Base-by-base conservation (phyloP, 1,140 invertebrate species). In the Lethocerus indicus region DNA sequence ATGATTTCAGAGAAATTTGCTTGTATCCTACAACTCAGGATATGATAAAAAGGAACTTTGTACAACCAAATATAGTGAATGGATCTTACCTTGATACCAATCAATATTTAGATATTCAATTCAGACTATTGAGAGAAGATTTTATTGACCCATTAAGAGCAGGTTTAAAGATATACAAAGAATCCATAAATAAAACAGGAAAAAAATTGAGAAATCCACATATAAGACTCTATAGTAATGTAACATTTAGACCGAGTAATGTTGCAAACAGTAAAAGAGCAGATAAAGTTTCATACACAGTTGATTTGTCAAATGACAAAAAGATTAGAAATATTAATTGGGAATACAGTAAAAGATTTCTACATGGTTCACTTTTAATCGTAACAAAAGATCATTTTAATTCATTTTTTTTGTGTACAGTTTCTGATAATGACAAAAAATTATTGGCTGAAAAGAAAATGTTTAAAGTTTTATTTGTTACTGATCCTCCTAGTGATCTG, bases 361-460 rank as follows among this genome's bases (percentile, higher is more conserved):
- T 85, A 58, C 76, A 65, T 63, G 84, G 84, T 1, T 77, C 80
- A 0, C 62, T 88, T n/a, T 55, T 88, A 0, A 73, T 79, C 52
- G 70, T 89, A 24, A 79, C 79, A 1, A 64, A 55, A 9, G 73
- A 83, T 58, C 68, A 78, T 41, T 87, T 86, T 61, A 62, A 71
- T 25, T 72, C 70, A 26, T 64, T 83, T 27, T 62, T 80, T 28
- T 73, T 84, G 55, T 83, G 73, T 16, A 76, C 71, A 1, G 75
- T 87, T 20, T 59, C 67, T 4, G 67, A 79, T 25, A 64, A 77
- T 37, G 67, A 80, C 32, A 27, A 55, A 0, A 59, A 70, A 28
- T 54, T 62, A 32, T 52, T 58, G 14, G 47, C 70, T 27, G 73
- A 74, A 46, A 64, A 60, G 60, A 71, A 74, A 65, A 68, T 60